These are phyloP conservation scores for Geodia barretti DNA, from an alignment of 37 sponge, comb jelly and placozoan species.

Conservation along the genomic window DNA sequence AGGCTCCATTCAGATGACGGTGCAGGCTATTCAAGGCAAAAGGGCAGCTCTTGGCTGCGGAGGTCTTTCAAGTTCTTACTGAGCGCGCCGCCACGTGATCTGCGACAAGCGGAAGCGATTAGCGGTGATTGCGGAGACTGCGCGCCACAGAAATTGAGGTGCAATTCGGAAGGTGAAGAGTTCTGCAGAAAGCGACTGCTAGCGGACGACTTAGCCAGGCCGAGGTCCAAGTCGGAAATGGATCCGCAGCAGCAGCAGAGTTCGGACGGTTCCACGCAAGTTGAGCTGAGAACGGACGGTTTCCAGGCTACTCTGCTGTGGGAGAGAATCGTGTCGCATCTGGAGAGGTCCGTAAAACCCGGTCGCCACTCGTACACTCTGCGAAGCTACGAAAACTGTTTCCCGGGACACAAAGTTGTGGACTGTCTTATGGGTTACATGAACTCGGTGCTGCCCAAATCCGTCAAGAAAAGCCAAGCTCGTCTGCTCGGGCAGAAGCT, in stretches of 20 bases:
- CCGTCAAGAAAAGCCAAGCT: conserved; percentile 16
- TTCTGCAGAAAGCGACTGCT: too few relatives aligned
- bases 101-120: too few relatives aligned
- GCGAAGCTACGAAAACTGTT: conserved; percentile 20
- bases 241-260: neutral
- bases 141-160: too few relatives aligned
- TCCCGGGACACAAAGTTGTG: conserved; percentile 37
- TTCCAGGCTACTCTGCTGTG: conserved; percentile 38
- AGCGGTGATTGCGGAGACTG: too few relatives aligned
- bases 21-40: neutral
- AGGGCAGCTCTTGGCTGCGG: neutral
- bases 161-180: too few relatives aligned
- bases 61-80: neutral
- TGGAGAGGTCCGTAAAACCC: conserved; percentile 22
- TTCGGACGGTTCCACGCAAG: neutral
- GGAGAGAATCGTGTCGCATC: conserved; percentile 41
- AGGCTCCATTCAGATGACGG: neutral
- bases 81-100: too few relatives aligned
- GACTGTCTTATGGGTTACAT: conserved; percentile 23
- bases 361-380: conserved; percentile 22
- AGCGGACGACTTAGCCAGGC: too few relatives aligned
- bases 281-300: neutral
- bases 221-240: neutral
- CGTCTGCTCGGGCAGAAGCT: conserved; percentile 41
- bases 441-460: conserved; percentile 24